These are phyloP conservation scores for Cichlasoma orientale DNA, from an alignment of 2,797 vertebrate genomes.

Conservation along the genomic window DNA sequence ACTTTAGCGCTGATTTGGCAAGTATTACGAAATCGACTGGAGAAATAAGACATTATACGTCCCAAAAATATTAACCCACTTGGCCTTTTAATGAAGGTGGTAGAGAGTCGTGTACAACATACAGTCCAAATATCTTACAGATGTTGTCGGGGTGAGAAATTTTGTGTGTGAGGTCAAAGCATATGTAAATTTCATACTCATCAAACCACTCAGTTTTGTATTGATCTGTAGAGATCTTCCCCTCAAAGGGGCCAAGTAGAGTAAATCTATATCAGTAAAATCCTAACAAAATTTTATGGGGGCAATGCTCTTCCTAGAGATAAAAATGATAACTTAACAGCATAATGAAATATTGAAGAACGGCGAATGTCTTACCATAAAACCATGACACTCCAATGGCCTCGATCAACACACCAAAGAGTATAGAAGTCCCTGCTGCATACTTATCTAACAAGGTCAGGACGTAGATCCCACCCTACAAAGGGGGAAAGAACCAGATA, in stretches of 20 bases:
- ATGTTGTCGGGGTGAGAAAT: too few species aligned
- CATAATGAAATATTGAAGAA: not conserved
- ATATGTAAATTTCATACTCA: too few species aligned
- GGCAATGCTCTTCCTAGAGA: not conserved
- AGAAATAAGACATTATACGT: too few species aligned
- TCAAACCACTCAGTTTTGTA: not conserved
- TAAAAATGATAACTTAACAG: not conserved
- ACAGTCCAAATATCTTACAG: too few species aligned
- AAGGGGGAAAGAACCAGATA: conserved; percentile 9
- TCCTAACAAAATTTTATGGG: not conserved
- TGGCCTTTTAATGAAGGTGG: too few species aligned
- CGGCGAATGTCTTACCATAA: conserved; percentile 85
- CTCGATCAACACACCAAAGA: conserved; percentile 95
- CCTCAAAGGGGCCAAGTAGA: not conserved
- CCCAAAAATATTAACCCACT: too few species aligned
- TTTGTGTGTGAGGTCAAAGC: too few species aligned
- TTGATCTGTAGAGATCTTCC: not conserved
- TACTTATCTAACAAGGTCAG: conserved; percentile 94
- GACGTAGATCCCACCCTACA: conserved; percentile 95
- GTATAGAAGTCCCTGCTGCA: conserved; percentile 95
- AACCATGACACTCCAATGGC: conserved; percentile 99
- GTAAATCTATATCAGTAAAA: not conserved
- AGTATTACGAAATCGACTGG: too few species aligned
- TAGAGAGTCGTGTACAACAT: too few species aligned
- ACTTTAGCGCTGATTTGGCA: too few species aligned